These are phyloP conservation scores for Chrysolina oricalcia DNA, from an alignment of 2,888 invertebrate genomes.

Conservation along the genomic window DNA sequence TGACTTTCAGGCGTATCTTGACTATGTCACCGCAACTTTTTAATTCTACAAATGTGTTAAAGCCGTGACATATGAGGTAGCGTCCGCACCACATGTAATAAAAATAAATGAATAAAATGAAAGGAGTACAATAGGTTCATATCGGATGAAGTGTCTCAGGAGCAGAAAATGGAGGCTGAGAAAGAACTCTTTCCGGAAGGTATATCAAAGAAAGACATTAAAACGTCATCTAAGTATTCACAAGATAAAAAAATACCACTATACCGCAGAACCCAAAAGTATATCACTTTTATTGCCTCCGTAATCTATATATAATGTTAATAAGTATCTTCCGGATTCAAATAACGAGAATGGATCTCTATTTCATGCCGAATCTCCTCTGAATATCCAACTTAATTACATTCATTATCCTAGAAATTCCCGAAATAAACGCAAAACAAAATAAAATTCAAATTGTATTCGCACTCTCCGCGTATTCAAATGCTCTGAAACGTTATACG, in stretches of 20 bases:
- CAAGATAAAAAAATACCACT: background rate
- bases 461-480: slow-evolving; percentile 5
- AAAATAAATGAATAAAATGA: too few relatives aligned
- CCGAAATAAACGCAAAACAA: slow-evolving; percentile 19
- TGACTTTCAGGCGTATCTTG: too few relatives aligned
- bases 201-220: too few relatives aligned
- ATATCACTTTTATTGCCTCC: slow-evolving; percentile 20
- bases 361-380: slow-evolving; percentile 25
- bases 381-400: slow-evolving; percentile 32
- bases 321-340: slow-evolving; percentile 5
- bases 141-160: too few relatives aligned
- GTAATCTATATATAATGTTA: slow-evolving; percentile 18
- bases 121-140: too few relatives aligned
- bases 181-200: too few relatives aligned
- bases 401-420: slow-evolving; percentile 27
- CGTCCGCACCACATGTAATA: too few relatives aligned
- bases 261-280: background rate
- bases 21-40: too few relatives aligned
- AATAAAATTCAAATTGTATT: slow-evolving; percentile 22
- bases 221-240: too few relatives aligned
- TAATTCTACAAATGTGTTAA: too few relatives aligned
- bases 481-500: slow-evolving; percentile 4
- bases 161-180: too few relatives aligned
- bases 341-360: slow-evolving; percentile 24
- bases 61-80: too few relatives aligned